Percentiles rank a stretch among this genome's conserved stretches.
Evolutionary conservation across 2,113 vertebrate genomes (phyloP).

Genomic region (Channa argus): DNA sequence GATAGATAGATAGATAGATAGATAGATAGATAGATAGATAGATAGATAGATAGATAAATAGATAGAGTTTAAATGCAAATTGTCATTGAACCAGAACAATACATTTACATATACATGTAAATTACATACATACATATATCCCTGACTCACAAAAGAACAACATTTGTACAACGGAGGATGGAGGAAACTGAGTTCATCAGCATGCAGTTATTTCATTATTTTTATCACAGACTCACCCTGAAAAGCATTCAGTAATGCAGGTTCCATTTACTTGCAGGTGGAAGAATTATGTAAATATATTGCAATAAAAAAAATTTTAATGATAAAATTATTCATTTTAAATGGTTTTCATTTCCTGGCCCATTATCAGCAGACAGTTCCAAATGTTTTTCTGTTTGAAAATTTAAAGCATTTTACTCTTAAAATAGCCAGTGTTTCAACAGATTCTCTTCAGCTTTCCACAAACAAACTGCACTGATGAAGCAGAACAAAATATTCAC

Average conservation of each 20-base stretch:
- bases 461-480: constrained; percentile 48
- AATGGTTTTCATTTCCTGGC: constrained; percentile 10
- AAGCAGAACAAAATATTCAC: constrained; percentile 57
- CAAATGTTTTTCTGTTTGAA: constrained; percentile 19
- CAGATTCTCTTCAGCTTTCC: constrained; percentile 23
- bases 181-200: neutral
- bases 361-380: constrained; percentile 9
- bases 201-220: neutral
- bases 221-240: neutral
- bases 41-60: no score
- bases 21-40: no score
- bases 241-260: neutral
- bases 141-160: no score
- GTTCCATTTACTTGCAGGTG: neutral
- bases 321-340: neutral
- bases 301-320: constrained; percentile 3
- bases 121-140: no score
- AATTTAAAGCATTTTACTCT: constrained; percentile 13
- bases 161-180: no score
- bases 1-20: no score
- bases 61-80: no score
- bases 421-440: constrained; percentile 40
- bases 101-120: no score
- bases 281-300: constrained; percentile 14
- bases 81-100: no score